phyloP scores from a whole-genome alignment of 1,140 invertebrate genomes.

The Diorhabda sublineata region DNA sequence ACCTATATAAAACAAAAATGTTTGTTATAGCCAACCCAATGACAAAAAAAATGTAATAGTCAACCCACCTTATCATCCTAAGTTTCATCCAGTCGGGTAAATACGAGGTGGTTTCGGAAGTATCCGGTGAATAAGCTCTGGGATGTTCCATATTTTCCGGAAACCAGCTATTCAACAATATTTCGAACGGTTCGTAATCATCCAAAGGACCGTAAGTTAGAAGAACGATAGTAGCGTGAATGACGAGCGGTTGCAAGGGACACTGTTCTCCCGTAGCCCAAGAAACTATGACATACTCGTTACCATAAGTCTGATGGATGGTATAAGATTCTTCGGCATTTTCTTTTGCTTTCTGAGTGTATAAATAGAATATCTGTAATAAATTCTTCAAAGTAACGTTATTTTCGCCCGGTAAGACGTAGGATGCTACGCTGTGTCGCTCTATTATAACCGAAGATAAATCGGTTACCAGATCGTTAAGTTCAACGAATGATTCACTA shows the following conservation, averaged over 20 bases:
- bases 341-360: slow-evolving; percentile 64
- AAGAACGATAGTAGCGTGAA: slow-evolving; percentile 92
- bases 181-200: slow-evolving; percentile 56
- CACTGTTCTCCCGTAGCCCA: slow-evolving; percentile 82
- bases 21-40: neutral
- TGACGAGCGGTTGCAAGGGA: slow-evolving; percentile 81
- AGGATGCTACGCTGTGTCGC: slow-evolving; percentile 80
- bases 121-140: slow-evolving; percentile 76
- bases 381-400: slow-evolving; percentile 70
- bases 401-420: slow-evolving; percentile 69
- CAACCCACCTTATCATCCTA: slow-evolving; percentile 71
- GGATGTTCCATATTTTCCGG: slow-evolving; percentile 62
- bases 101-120: slow-evolving; percentile 79
- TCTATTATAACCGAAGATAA: slow-evolving; percentile 90
- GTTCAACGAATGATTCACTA: slow-evolving; percentile 60
- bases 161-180: slow-evolving; percentile 76
- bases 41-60: too few species aligned
- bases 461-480: slow-evolving; percentile 66
- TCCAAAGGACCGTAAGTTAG: slow-evolving; percentile 71
- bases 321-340: slow-evolving; percentile 61
- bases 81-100: slow-evolving; percentile 94
- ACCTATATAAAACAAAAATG: too few species aligned
- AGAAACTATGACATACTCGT: slow-evolving; percentile 68
- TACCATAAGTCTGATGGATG: slow-evolving; percentile 62
- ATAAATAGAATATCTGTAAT: slow-evolving; percentile 72